Evolutionary conservation across 2,797 vertebrate genomes (phyloP).

Genomic region (Graptemys geographica): DNA sequence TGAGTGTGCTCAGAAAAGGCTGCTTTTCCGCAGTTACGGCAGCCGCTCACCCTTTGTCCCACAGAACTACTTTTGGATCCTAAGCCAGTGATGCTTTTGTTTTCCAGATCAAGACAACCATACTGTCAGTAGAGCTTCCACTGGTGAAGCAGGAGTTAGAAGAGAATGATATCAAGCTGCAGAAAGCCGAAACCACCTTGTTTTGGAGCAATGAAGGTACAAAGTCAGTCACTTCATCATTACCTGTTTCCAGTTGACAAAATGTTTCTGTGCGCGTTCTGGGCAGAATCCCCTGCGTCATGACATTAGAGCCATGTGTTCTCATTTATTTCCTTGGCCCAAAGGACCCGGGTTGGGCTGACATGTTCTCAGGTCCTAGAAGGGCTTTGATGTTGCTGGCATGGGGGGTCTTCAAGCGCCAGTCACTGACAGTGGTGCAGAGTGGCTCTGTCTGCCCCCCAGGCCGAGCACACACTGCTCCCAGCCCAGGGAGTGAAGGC

Average conservation of each 20-base stretch:
- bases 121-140: slow-evolving; percentile 77
- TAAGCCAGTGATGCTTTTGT: fast-evolving
- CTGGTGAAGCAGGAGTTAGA: slow-evolving; percentile 80
- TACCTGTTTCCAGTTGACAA: neutral
- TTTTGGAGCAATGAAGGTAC: slow-evolving; percentile 83
- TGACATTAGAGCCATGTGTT: fast-evolving
- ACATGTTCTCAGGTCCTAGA: neutral
- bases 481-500: neutral
- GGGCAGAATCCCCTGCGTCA: neutral
- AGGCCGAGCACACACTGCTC: neutral
- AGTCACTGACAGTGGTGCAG: neutral
- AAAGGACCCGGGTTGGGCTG: too few relatives aligned
- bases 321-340: neutral
- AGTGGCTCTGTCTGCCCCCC: neutral
- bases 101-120: slow-evolving; percentile 70
- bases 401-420: neutral
- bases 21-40: fast-evolving
- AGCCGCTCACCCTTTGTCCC: fast-evolving
- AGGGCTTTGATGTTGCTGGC: neutral
- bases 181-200: slow-evolving; percentile 58
- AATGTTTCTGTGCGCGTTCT: neutral
- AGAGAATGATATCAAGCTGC: slow-evolving; percentile 67
- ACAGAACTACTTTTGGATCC: fast-evolving
- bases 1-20: fast-evolving
- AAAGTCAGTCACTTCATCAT: neutral